These are phyloP conservation scores for Regulus satrapa DNA, from an alignment of 2,113 vertebrate genomes.

Conservation along the genomic window DNA sequence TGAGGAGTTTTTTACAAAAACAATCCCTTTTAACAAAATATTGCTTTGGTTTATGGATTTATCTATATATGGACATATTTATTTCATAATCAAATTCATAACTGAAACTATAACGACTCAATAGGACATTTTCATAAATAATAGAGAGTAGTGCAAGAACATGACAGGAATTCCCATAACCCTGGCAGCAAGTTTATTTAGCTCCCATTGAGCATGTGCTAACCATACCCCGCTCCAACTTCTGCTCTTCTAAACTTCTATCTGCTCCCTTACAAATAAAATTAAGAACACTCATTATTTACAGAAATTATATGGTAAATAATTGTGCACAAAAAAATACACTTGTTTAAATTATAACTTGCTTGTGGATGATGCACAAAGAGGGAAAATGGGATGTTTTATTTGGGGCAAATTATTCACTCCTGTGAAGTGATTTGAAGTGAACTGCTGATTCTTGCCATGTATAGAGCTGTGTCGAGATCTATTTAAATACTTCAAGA, in stretches of 20 bases:
- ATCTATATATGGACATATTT: background rate
- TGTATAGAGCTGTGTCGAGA: background rate
- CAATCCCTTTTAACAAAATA: background rate
- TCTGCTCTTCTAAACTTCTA: background rate
- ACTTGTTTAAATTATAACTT: background rate
- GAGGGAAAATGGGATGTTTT: background rate
- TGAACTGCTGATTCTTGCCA: background rate
- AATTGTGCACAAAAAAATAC: background rate
- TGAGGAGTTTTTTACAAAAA: background rate
- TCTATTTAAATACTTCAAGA: background rate
- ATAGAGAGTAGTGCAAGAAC: background rate
- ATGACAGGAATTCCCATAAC: background rate
- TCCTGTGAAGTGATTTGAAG: background rate
- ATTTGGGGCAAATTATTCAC: background rate
- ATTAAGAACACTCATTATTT: background rate
- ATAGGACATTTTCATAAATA: background rate
- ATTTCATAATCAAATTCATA: background rate
- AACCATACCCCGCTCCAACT: rapidly evolving
- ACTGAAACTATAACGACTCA: background rate
- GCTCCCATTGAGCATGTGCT: background rate
- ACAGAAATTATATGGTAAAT: background rate
- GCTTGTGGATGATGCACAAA: background rate
- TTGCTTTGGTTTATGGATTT: background rate
- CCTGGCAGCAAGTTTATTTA: background rate
- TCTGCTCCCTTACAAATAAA: background rate